Percentiles rank a stretch among this genome's conserved stretches.
These are phyloP conservation scores for Sminthurinus aureus DNA, from an alignment of 2,888 invertebrate genomes.

Conservation along the genomic window DNA sequence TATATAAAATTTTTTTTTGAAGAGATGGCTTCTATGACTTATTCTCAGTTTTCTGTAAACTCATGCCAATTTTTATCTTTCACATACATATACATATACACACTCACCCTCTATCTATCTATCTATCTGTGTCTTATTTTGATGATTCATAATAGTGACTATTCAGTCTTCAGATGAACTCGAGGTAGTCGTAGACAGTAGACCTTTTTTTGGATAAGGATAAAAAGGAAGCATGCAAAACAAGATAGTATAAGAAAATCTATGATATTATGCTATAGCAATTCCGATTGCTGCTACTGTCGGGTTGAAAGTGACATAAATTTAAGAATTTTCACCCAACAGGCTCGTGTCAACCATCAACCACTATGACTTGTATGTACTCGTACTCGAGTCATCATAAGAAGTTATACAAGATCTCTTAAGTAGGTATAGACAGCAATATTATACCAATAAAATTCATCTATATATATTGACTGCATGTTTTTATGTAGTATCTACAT, in stretches of 20 bases:
- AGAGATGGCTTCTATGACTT: background rate
- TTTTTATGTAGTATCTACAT: background rate
- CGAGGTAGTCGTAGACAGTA: too few species aligned
- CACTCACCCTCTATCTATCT: background rate
- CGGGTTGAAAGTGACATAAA: slow-evolving; percentile 41
- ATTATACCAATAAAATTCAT: too few species aligned
- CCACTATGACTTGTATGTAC: too few species aligned
- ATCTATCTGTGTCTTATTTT: background rate
- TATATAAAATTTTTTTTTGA: background rate
- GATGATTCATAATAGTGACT: slow-evolving; percentile 2
- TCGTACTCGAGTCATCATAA: too few species aligned
- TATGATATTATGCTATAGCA: background rate
- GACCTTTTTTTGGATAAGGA: background rate
- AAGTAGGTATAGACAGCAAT: too few species aligned
- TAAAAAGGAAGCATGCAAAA: background rate
- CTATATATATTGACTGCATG: too few species aligned
- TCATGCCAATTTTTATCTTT: slow-evolving; percentile 7
- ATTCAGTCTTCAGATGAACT: background rate
- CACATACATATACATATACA: background rate
- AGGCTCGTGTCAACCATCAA: slow-evolving; percentile 22
- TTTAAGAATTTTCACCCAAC: slow-evolving; percentile 39
- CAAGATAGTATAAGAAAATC: background rate
- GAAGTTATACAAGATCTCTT: too few species aligned
- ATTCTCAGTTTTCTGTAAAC: background rate
- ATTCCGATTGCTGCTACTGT: slow-evolving; percentile 7